Percentiles rank a stretch among this genome's conserved stretches.
Evolutionary conservation across 2,888 invertebrate species (phyloP).

Genomic region (Mimachlamys varia): DNA sequence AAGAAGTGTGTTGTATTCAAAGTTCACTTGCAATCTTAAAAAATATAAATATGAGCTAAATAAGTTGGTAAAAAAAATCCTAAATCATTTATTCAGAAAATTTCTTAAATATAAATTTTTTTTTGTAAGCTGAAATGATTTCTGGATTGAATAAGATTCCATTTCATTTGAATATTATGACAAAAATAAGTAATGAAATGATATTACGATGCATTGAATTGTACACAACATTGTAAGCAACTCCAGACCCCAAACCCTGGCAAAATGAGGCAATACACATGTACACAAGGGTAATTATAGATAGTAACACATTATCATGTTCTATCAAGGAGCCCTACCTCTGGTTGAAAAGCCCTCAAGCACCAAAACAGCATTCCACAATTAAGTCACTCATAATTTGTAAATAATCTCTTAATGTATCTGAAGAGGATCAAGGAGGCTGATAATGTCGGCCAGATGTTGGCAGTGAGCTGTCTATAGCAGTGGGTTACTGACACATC

Average conservation of each 20-base stretch:
- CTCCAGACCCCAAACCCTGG: not conserved
- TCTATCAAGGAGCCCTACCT: not conserved
- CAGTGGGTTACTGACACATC: not conserved
- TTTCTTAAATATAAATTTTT: too few species aligned
- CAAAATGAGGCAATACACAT: not conserved
- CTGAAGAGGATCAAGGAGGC: conserved; percentile 3
- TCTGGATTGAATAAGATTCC: too few species aligned
- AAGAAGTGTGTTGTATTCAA: too few species aligned
- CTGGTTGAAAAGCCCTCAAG: not conserved
- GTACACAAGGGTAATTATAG: not conserved
- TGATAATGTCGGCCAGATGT: not conserved
- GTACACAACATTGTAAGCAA: not conserved
- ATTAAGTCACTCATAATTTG: conserved; percentile 28
- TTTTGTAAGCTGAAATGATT: too few species aligned
- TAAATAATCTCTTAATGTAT: not conserved
- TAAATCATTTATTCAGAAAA: too few species aligned
- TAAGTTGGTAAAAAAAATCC: too few species aligned
- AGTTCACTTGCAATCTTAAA: too few species aligned
- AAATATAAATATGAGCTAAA: too few species aligned
- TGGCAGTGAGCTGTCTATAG: not conserved
- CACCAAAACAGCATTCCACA: not conserved
- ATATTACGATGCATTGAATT: not conserved
- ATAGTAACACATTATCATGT: not conserved
- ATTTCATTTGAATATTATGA: too few species aligned
- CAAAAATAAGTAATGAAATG: too few species aligned